A percentile compares a stretch with the other conserved stretches of the same genome.
Conservation (phyloP, 2,113 vertebrate species). For the Microtus pennsylvanicus region DNA sequence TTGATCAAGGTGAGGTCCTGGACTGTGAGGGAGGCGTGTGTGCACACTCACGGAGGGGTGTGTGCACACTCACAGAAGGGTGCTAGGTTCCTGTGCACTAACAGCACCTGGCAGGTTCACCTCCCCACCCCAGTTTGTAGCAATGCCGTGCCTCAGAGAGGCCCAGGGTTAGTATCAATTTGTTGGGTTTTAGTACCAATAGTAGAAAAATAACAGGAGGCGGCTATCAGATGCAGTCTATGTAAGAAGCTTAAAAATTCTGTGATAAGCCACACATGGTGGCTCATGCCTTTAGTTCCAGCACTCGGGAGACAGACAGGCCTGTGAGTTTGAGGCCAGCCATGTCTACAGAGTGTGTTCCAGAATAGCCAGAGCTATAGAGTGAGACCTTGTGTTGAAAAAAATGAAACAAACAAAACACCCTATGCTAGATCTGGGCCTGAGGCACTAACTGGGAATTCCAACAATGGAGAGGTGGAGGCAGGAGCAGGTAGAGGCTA, state of each 20-base stretch:
- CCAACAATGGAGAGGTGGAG: not conserved
- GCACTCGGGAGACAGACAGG: no score
- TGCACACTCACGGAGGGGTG: not conserved
- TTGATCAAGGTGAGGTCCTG: conserved; percentile 62
- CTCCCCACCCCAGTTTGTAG: not conserved
- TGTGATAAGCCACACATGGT: not conserved
- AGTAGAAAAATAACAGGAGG: conserved; percentile 15
- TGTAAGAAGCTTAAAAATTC: not conserved
- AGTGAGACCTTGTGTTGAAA: not conserved
- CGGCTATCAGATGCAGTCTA: not conserved
- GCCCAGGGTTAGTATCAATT: not conserved
- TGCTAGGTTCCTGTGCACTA: conserved; percentile 24
- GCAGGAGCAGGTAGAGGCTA: not conserved
- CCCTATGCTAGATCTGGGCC: not conserved
- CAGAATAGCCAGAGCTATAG: not conserved
- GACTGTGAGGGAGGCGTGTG: conserved; percentile 17
- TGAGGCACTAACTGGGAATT: not conserved
- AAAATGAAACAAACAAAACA: not conserved
- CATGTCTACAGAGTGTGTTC: not conserved
- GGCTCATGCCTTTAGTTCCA: no score
- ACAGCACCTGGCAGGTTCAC: conserved; percentile 59
- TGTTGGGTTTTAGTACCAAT: not conserved
- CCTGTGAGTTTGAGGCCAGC: no score
- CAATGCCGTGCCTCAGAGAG: not conserved
- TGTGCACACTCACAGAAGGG: not conserved